Percentiles rank a stretch among this genome's conserved stretches.
phyloP scores from a whole-genome alignment of 1,140 invertebrate species.

The Hyposmocoma kahamanoa region DNA sequence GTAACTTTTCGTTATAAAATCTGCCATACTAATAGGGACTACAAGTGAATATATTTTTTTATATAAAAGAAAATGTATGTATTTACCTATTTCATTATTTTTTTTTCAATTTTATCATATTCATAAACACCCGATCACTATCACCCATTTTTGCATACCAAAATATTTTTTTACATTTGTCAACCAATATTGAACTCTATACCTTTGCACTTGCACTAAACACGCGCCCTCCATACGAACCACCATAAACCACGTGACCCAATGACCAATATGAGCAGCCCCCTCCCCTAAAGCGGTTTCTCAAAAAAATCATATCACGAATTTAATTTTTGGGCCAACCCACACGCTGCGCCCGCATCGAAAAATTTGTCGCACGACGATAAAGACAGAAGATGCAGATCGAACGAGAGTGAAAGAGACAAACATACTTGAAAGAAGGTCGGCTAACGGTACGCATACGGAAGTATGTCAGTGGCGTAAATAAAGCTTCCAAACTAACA shows the following conservation, averaged over 20 bases:
- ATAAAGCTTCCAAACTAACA: constrained; percentile 24
- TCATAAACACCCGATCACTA: too few species aligned
- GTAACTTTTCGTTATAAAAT: too few species aligned
- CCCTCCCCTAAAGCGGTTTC: constrained; percentile 28
- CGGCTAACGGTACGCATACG: constrained; percentile 65
- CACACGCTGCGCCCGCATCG: constrained; percentile 60
- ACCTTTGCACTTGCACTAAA: too few species aligned
- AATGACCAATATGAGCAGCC: constrained; percentile 36
- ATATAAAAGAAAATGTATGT: too few species aligned
- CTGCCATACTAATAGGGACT: too few species aligned
- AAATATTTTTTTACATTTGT: too few species aligned
- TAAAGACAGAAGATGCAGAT: constrained; percentile 33
- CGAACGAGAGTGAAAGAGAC: constrained; percentile 64
- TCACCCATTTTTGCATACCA: too few species aligned
- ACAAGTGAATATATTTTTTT: too few species aligned
- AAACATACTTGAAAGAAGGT: constrained; percentile 49
- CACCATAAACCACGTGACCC: constrained; percentile 26
- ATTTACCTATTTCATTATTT: too few species aligned
- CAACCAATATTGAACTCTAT: not conserved
- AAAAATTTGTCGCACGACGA: constrained; percentile 60
- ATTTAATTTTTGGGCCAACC: constrained; percentile 63
- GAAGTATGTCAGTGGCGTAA: constrained; percentile 71
- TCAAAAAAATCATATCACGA: constrained; percentile 63
- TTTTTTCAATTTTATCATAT: too few species aligned
- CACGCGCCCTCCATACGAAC: too few species aligned